Conservation (phyloP, 2,888 invertebrate species). For the Flexamia atlantica region DNA sequence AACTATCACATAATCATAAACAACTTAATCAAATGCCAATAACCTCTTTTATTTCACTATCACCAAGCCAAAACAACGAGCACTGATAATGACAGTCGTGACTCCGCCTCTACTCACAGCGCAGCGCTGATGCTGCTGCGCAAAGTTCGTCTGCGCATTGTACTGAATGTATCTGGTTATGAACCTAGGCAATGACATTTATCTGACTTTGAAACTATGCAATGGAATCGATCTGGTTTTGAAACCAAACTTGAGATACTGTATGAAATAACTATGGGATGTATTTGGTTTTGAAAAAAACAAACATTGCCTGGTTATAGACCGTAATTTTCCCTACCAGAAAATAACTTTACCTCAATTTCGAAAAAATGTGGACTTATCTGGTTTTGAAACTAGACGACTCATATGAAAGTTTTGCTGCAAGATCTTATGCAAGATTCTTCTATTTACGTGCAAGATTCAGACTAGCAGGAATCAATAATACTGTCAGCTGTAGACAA, state of each 20-base stretch:
- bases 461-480: no score
- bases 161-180: no score
- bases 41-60: not conserved
- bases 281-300: not conserved
- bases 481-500: no score
- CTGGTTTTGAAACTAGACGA: conserved; percentile 23
- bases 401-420: no score
- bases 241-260: not conserved
- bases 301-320: not conserved
- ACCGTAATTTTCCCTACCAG: not conserved
- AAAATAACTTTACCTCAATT: not conserved
- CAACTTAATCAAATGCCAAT: not conserved
- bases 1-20: not conserved
- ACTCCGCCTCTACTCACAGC: not conserved
- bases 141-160: not conserved
- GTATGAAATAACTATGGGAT: not conserved
- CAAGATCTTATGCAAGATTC: no score
- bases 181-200: not conserved
- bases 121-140: not conserved
- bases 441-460: no score
- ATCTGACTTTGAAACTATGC: not conserved
- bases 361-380: not conserved
- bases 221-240: not conserved
- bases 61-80: not conserved
- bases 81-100: not conserved